Conservation (phyloP, 2,113 vertebrate species). For the Oncorhynchus nerka region DNA sequence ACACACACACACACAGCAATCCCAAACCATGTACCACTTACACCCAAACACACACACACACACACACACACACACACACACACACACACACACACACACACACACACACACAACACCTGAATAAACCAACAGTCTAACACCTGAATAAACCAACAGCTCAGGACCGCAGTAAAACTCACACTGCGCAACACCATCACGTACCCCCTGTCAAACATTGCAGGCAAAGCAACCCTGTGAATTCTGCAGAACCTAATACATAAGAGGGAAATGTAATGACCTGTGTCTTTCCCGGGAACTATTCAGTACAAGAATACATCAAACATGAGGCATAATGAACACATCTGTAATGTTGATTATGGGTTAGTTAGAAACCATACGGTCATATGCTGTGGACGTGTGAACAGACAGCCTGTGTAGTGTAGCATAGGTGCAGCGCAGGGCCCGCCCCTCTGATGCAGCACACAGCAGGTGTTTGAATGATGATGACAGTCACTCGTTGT, state of each 20-base stretch:
- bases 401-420: too few relatives aligned
- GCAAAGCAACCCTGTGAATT: background rate
- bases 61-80: conserved; percentile 11
- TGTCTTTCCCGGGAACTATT: background rate
- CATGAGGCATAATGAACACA: too few relatives aligned
- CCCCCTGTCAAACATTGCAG: background rate
- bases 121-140: too few relatives aligned
- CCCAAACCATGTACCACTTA: too few relatives aligned
- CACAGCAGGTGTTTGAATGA: background rate
- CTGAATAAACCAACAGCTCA: background rate
- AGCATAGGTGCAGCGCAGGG: background rate
- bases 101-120: too few relatives aligned
- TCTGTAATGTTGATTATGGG: too few relatives aligned
- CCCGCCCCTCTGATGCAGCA: background rate
- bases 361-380: too few relatives aligned
- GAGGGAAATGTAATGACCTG: background rate
- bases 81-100: background rate
- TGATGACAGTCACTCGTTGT: background rate
- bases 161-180: background rate
- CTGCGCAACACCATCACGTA: background rate
- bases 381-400: too few relatives aligned
- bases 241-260: background rate
- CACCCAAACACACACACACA: too few relatives aligned
- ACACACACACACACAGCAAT: background rate
- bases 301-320: too few relatives aligned